Base-by-base conservation (phyloP, 2,113 vertebrate genomes). In the Miniopterus natalensis region DNA sequence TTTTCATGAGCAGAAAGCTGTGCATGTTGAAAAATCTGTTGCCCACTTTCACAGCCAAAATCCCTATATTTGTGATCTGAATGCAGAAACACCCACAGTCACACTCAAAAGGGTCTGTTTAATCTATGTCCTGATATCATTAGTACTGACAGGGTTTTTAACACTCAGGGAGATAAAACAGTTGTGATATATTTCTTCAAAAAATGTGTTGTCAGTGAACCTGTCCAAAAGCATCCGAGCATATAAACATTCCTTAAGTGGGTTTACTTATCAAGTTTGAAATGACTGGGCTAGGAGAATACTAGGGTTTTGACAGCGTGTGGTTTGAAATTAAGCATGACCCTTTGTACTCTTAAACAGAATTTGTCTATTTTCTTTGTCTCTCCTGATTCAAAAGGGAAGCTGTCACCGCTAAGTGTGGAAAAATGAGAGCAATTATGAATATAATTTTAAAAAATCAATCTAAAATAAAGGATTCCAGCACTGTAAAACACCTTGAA, bases 111-210 rank as follows among this genome's bases (percentile, higher is more conserved):
- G 96, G 90, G 97, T 94, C 97, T 96, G 91, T 88, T 98, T 97
- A 97, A 98, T 98, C 95, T 85, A 90, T 77, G 94, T 97, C 95
- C 96, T 98, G 97, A 97, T 96, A 92, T 97, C 97, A 98, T 98
- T 98, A 98, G 94, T 93, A 94, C 94, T 98, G 98, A 98, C 98
- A 98, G 95, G 95, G 97, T 98, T 98, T 98, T 97, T 95, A 97
- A 96, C 97, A 98, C 97, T 96, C 98, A 94, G 95, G 96, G 80
- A 98, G 91, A 97, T 97, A 98, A 97, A 97, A 96, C 95, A 97
- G 85, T 98, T 98, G 97, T 98, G 98, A 98, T 98, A 97, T 95
- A 97, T 96, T 97, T 98, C 97, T 98, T 98, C 92, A 96, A 98
- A 98, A 96, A 98, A 98, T 97, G 97, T 98, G 71, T 96, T 97